Evolutionary conservation across 1,140 invertebrate species (phyloP).

Genomic region (Drosophila murphyi): DNA sequence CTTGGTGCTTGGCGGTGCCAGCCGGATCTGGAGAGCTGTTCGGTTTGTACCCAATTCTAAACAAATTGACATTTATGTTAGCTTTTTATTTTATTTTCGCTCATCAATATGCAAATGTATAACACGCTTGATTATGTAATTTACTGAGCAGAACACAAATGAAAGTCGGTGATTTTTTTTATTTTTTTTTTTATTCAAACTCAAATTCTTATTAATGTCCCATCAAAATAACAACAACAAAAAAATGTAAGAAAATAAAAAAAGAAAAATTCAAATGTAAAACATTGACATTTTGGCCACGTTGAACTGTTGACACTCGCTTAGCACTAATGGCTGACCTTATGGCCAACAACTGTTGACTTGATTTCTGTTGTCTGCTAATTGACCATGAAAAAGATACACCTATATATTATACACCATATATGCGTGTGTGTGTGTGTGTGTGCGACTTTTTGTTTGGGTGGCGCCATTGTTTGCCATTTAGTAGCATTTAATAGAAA

Average conservation of each 20-base stretch:
- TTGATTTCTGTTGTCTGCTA: slow-evolving; percentile 73
- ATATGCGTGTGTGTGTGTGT: slow-evolving; percentile 16
- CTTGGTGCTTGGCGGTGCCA: slow-evolving; percentile 71
- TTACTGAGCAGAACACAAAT: slow-evolving; percentile 20
- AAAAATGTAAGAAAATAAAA: background rate
- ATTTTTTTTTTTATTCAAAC: slow-evolving; percentile 34
- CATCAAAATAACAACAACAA: background rate
- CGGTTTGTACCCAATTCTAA: slow-evolving; percentile 34
- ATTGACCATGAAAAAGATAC: slow-evolving; percentile 71
- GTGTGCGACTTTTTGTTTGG: slow-evolving; percentile 55
- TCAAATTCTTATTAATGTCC: slow-evolving; percentile 14
- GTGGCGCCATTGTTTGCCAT: slow-evolving; percentile 77
- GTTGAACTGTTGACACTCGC: slow-evolving; percentile 42
- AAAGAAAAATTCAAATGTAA: too few species aligned
- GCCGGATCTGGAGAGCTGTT: slow-evolving; percentile 63
- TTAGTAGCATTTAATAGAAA: slow-evolving; percentile 77
- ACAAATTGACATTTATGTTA: slow-evolving; percentile 56
- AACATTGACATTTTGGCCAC: slow-evolving; percentile 48
- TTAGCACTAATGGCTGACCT: slow-evolving; percentile 26
- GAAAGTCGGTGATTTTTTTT: background rate
- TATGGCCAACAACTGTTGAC: slow-evolving; percentile 39
- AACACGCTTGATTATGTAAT: slow-evolving; percentile 70
- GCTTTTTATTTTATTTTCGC: slow-evolving; percentile 69
- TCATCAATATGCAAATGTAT: slow-evolving; percentile 77
- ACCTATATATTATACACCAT: background rate